Conservation (phyloP, 2,888 invertebrate species). For the Portevinia maculata region DNA sequence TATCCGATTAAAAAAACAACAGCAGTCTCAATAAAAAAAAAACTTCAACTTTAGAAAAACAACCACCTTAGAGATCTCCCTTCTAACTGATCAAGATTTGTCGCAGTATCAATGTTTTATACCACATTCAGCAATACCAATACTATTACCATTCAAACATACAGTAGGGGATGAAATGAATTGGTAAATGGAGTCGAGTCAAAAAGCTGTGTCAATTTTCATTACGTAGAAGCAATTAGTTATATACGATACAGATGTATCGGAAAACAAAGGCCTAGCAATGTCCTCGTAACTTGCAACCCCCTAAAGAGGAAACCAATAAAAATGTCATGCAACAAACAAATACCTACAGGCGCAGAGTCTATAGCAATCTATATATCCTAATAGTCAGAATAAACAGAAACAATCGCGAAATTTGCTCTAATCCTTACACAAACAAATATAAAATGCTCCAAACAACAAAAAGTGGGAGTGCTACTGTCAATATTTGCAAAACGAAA, state of each 20-base stretch:
- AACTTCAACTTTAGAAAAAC: slow-evolving; percentile 17
- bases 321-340: slow-evolving; percentile 28
- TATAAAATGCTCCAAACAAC: slow-evolving; percentile 51
- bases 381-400: slow-evolving; percentile 49
- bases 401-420: slow-evolving; percentile 24
- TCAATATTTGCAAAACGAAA: slow-evolving; percentile 66
- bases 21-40: slow-evolving; percentile 10
- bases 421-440: slow-evolving; percentile 58
- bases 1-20: slow-evolving; percentile 16
- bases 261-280: neutral
- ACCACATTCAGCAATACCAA: slow-evolving; percentile 41
- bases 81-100: slow-evolving; percentile 66
- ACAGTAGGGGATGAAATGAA: slow-evolving; percentile 51
- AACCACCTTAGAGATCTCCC: slow-evolving; percentile 49
- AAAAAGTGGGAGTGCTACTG: slow-evolving; percentile 66
- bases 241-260: too few relatives aligned
- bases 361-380: slow-evolving; percentile 8
- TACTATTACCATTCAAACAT: slow-evolving; percentile 18
- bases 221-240: slow-evolving; percentile 30
- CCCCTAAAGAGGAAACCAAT: slow-evolving; percentile 15
- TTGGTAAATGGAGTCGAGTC: slow-evolving; percentile 38
- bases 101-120: slow-evolving; percentile 60
- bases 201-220: slow-evolving; percentile 8
- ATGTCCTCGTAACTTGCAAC: slow-evolving; percentile 31
- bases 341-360: slow-evolving; percentile 9